Conservation (phyloP, 2,888 invertebrate genomes). For the Brenthis hecate region DNA sequence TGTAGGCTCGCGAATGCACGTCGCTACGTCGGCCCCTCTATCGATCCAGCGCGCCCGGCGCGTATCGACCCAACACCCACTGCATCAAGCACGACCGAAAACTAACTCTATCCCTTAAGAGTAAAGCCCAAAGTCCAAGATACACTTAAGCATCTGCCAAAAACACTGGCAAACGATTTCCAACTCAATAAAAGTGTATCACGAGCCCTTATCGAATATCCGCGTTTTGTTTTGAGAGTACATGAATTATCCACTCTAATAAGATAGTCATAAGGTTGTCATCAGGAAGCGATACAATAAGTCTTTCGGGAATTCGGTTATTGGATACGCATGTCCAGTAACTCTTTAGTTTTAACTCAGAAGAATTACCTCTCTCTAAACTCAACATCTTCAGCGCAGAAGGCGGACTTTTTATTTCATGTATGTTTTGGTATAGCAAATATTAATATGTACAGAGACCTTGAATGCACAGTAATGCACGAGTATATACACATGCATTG, state of each 20-base stretch:
- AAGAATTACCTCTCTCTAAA: conserved; percentile 7
- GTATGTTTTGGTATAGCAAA: background rate
- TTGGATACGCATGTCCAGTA: conserved; percentile 75
- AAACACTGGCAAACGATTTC: conserved; percentile 58
- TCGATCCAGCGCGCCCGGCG: conserved; percentile 66
- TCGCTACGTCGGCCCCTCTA: conserved; percentile 63
- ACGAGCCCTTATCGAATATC: conserved; percentile 63
- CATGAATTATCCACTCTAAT: conserved; percentile 73
- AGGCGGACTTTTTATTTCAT: background rate
- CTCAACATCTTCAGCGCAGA: background rate
- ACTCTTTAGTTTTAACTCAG: conserved; percentile 45
- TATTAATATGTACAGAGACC: conserved; percentile 7
- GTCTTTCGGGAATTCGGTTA: conserved; percentile 55
- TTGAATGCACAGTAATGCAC: conserved; percentile 32
- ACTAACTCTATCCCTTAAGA: conserved; percentile 61
- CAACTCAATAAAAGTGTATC: conserved; percentile 64
- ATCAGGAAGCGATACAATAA: conserved; percentile 53
- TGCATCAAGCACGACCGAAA: conserved; percentile 57
- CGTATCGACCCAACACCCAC: conserved; percentile 73
- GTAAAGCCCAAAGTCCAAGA: conserved; percentile 54
- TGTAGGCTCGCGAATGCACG: conserved; percentile 52
- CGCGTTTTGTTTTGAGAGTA: conserved; percentile 51
- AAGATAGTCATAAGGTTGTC: conserved; percentile 61
- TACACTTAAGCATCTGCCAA: conserved; percentile 42
- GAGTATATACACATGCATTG: conserved; percentile 44